Evolutionary conservation across 2,797 vertebrate species (phyloP), one percentile per base, ranked within the genome.

Genomic region (Botia kubotai): DNA sequence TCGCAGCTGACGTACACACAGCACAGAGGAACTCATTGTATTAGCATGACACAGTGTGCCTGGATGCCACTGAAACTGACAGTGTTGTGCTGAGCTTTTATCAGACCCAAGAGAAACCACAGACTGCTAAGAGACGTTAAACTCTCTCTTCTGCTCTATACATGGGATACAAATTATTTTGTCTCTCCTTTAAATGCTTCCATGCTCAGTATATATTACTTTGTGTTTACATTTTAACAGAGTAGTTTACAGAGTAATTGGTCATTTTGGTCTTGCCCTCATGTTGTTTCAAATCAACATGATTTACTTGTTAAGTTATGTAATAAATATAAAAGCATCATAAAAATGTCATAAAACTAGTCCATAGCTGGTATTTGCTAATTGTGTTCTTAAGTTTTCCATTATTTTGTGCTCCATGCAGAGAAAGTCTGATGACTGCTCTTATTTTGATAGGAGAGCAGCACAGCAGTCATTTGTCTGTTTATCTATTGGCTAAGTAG

Each of bases 1-100:
- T 60, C 55, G 39, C 58, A 79, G 33, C 12, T 21, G 62, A 57
- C 21, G 46, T 36, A 60, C 60, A 72, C 67, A 17, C 60, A 71
- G 70, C 58, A 83, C 60, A 83, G 71, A 83, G 75, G 5, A 60
- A 50, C 46, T 80, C 78, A 77, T 86, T 87, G 86, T 87, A 74
- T 79, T 53, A 60, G 72, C 6, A 13, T 46, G 69, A 68, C 84
- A 82, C 72, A 80, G 65, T 58, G 39, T 39, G 36, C 36, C 78
- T 67, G 36, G 62, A 60, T 72, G 77, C 77, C 80, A 58, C 48
- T 84, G 70, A 82, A 82, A 70, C 72, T 60, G 23, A 58, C 67
- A 48, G 72, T 57, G 72, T 67, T 83, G 73, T 81, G 83, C 70
- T 6, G 78, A 77, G 65, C 75, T 74, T 83, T 68, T 43, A 48